Conservation (phyloP, 2,888 invertebrate species). For the Xestia ashworthii region DNA sequence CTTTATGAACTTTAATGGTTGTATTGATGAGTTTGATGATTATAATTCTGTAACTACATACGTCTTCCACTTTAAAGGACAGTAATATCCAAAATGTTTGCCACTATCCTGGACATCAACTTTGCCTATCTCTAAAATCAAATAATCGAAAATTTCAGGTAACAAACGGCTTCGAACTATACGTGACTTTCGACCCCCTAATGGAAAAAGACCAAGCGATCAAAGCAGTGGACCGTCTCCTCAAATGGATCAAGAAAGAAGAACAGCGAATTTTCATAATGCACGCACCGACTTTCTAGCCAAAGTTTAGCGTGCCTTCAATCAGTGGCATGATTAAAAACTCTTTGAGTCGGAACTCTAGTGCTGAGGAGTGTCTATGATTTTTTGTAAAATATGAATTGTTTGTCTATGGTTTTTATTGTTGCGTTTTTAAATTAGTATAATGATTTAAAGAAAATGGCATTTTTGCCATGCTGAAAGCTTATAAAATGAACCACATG, state of each 20-base stretch:
- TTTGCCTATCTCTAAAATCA: neutral
- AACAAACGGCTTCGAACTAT: slow-evolving; percentile 97
- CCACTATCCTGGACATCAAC: neutral
- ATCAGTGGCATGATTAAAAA: slow-evolving; percentile 80
- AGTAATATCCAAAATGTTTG: neutral
- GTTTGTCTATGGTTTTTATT: slow-evolving; percentile 26
- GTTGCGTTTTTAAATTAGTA: slow-evolving; percentile 22
- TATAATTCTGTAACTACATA: too few relatives aligned
- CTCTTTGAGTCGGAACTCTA: slow-evolving; percentile 75
- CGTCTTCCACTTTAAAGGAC: too few relatives aligned
- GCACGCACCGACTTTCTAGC: slow-evolving; percentile 95
- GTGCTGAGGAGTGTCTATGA: slow-evolving; percentile 71
- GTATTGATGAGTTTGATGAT: too few relatives aligned
- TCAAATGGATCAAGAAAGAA: slow-evolving; percentile 98
- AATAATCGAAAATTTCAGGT: slow-evolving; percentile 89
- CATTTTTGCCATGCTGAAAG: neutral
- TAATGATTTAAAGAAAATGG: neutral
- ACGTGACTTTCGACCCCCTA: slow-evolving; percentile 97
- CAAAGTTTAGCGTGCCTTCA: slow-evolving; percentile 73
- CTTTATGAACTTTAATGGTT: too few relatives aligned
- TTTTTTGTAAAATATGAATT: slow-evolving; percentile 25
- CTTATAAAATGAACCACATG: neutral
- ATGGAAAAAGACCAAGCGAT: slow-evolving; percentile 96
- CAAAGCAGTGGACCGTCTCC: slow-evolving; percentile 95
- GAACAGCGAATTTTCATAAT: slow-evolving; percentile 97